Conservation (phyloP, 2,888 invertebrate species). For the Pimpla rufipes region DNA sequence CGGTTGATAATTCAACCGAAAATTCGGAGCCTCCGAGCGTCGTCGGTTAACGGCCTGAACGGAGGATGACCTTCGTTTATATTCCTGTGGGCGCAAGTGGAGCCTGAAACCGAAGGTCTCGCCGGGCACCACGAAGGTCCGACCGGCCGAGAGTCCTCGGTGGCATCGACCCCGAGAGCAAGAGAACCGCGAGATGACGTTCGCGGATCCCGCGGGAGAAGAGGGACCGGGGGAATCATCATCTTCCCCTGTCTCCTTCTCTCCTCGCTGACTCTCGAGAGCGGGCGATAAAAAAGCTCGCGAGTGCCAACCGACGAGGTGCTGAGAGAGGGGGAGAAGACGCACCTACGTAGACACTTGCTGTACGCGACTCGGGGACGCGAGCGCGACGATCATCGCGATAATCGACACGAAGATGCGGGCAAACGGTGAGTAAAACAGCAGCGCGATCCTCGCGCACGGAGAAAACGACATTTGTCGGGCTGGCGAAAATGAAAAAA, state of each 20-base stretch:
- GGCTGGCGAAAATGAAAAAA: background rate
- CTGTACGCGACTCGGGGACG: slow-evolving; percentile 16
- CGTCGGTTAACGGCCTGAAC: slow-evolving; percentile 13
- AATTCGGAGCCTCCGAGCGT: slow-evolving; percentile 25
- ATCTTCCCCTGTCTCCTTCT: slow-evolving; percentile 47
- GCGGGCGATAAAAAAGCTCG: slow-evolving; percentile 15
- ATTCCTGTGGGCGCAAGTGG: slow-evolving; percentile 17
- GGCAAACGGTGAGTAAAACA: background rate
- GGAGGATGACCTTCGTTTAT: slow-evolving; percentile 48
- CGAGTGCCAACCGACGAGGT: background rate
- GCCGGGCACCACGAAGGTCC: slow-evolving; percentile 28
- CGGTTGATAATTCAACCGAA: background rate
- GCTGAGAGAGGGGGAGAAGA: background rate
- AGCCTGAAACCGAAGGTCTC: slow-evolving; percentile 63
- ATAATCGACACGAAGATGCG: slow-evolving; percentile 21
- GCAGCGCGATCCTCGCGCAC: background rate
- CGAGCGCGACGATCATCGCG: slow-evolving; percentile 11
- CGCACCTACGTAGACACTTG: slow-evolving; percentile 14
- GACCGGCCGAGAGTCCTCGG: slow-evolving; percentile 45
- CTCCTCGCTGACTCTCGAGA: slow-evolving; percentile 29
- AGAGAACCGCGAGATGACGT: slow-evolving; percentile 56
- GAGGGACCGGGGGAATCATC: slow-evolving; percentile 6
- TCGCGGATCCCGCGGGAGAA: slow-evolving; percentile 44
- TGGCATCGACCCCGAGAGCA: slow-evolving; percentile 68
- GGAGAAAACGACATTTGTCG: too few species aligned